phyloP scores from a whole-genome alignment of 2,888 invertebrate species.

The Chironomus tentans region DNA sequence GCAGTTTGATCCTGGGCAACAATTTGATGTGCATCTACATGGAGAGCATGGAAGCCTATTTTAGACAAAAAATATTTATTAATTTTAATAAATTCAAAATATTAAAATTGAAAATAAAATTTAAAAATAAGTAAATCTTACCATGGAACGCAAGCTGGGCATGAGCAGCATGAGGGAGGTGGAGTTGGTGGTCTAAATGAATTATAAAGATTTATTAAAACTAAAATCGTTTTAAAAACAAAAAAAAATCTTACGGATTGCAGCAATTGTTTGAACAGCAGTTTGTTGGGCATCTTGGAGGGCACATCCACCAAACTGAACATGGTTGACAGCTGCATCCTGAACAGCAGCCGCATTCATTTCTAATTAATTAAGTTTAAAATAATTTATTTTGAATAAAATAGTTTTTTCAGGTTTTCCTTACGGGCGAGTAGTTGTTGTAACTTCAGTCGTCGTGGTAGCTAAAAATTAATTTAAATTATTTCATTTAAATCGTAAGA shows the following conservation, averaged over 20 bases:
- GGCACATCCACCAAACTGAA: not conserved
- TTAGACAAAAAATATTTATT: too few species aligned
- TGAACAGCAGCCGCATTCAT: not conserved
- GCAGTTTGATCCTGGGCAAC: not conserved
- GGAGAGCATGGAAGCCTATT: not conserved
- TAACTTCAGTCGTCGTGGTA: not conserved
- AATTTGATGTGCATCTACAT: not conserved
- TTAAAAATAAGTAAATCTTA: not conserved
- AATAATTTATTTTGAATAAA: too few species aligned
- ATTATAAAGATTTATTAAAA: not conserved
- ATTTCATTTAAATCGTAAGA: too few species aligned
- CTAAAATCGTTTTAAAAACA: too few species aligned
- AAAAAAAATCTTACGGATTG: not conserved
- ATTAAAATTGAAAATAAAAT: too few species aligned
- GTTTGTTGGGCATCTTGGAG: not conserved
- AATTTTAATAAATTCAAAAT: too few species aligned
- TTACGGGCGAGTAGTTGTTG: not conserved
- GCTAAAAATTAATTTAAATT: not conserved
- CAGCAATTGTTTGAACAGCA: not conserved
- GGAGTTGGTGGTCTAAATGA: constrained; percentile 3
- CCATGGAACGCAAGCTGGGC: constrained; percentile 6
- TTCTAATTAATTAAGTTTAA: not conserved
- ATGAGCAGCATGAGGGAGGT: not conserved
- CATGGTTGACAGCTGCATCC: not conserved
- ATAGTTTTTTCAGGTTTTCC: not conserved